A percentile compares a stretch with the other conserved stretches of the same genome.
Evolutionary conservation across 2,797 vertebrate species (phyloP).

Genomic region (Okamejei kenojei): DNA sequence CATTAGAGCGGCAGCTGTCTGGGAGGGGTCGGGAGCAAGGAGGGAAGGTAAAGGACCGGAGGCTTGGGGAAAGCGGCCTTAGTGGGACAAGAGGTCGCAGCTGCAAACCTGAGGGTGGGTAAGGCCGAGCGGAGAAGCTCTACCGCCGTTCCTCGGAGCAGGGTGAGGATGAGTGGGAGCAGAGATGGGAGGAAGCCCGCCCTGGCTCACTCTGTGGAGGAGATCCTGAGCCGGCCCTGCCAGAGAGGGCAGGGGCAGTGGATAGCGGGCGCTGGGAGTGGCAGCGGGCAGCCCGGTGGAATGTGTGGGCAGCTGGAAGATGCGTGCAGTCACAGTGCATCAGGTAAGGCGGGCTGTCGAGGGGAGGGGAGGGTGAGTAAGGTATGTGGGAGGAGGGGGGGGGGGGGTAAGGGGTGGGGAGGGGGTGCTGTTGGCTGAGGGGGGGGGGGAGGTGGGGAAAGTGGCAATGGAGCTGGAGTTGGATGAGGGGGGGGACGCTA

Average conservation of each 20-base stretch:
- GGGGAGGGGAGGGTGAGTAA: too few species aligned
- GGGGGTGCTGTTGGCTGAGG: too few species aligned
- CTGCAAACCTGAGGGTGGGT: background rate
- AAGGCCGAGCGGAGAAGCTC: background rate
- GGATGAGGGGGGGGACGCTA: too few species aligned
- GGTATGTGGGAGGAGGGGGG: too few species aligned
- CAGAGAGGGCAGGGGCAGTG: background rate
- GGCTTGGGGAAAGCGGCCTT: background rate
- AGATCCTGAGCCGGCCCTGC: background rate
- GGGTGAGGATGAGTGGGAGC: background rate
- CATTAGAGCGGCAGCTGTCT: background rate
- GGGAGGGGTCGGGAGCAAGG: background rate
- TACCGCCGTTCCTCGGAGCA: background rate
- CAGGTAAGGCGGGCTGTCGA: background rate
- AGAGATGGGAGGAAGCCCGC: background rate
- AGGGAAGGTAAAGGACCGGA: too few species aligned
- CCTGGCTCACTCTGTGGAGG: conserved; percentile 12
- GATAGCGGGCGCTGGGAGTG: too few species aligned
- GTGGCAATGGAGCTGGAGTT: too few species aligned
- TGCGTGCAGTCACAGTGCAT: too few species aligned
- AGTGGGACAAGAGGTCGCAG: background rate
- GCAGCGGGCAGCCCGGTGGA: too few species aligned
- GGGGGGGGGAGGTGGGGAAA: too few species aligned
- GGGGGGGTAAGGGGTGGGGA: too few species aligned
- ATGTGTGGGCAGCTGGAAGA: background rate